phyloP scores from a whole-genome alignment of 2,888 invertebrate genomes.

The Cacoxenus indagator region DNA sequence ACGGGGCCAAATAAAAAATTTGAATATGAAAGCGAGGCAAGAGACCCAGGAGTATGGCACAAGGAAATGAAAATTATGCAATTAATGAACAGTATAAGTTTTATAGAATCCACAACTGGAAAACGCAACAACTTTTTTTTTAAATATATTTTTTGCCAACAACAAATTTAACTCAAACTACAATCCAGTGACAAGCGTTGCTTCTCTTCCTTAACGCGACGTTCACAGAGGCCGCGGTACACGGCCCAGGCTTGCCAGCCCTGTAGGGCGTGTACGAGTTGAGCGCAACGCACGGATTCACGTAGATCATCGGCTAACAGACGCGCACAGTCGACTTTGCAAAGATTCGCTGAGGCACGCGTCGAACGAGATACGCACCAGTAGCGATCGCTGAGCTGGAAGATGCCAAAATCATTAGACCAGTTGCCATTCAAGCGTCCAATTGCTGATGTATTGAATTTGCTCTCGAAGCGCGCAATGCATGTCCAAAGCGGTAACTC shows the following conservation, averaged over 20 bases:
- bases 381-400: conserved; percentile 60
- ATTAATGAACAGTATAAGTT: not conserved
- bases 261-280: conserved; percentile 48
- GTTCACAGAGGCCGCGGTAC: conserved; percentile 36
- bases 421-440: conserved; percentile 71
- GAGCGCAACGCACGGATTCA: conserved; percentile 50
- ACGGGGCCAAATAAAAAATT: not conserved
- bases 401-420: conserved; percentile 61
- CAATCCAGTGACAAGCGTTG: not conserved
- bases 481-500: conserved; percentile 69
- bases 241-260: conserved; percentile 58
- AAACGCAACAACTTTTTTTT: not conserved
- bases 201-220: not conserved
- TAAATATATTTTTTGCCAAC: too few relatives aligned
- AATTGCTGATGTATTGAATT: conserved; percentile 67
- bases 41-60: not conserved
- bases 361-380: conserved; percentile 54
- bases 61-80: not conserved
- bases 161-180: not conserved
- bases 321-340: conserved; percentile 50
- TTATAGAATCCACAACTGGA: not conserved
- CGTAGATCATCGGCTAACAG: conserved; percentile 48
- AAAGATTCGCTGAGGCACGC: conserved; percentile 46
- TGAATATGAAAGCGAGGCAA: not conserved
- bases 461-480: conserved; percentile 72